Evolutionary conservation across 2,797 vertebrate species (phyloP).

Genomic region (Sternarchorhynchus goeldii): DNA sequence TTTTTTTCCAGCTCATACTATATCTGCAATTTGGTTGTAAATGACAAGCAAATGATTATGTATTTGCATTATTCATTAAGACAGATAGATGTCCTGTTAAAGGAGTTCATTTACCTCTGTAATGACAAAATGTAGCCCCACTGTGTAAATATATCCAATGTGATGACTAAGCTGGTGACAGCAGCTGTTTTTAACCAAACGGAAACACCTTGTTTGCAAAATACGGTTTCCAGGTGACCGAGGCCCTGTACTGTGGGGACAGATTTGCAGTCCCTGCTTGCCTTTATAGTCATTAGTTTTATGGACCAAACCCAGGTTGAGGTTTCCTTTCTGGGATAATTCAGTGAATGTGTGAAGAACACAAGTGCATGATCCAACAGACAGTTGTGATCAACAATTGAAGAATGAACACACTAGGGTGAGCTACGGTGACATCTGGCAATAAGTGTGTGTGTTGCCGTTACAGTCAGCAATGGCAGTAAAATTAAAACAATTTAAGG

Average conservation of each 20-base stretch:
- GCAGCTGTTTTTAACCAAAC: conserved; percentile 8
- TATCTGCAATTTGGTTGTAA: too few relatives aligned
- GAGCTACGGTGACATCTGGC: background rate
- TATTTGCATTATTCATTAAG: too few relatives aligned
- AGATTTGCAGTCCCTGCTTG: conserved; percentile 7
- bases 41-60: too few relatives aligned
- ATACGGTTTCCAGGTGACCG: background rate
- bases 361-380: background rate
- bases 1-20: too few relatives aligned
- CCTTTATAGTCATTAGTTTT: background rate
- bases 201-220: conserved; percentile 36
- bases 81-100: too few relatives aligned
- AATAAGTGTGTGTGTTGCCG: background rate
- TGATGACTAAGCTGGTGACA: conserved; percentile 9
- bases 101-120: background rate
- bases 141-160: conserved; percentile 5
- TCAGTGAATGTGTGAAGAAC: background rate
- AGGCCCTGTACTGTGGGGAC: conserved; percentile 1
- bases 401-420: background rate
- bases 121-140: background rate
- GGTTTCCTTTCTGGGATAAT: background rate
- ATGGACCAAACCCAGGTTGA: background rate
- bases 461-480: background rate
- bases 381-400: background rate
- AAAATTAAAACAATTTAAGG: background rate